Evolutionary conservation across 2,888 invertebrate species (phyloP), one percentile per base, ranked within the genome.

Genomic region (Eledone cirrhosa): DNA sequence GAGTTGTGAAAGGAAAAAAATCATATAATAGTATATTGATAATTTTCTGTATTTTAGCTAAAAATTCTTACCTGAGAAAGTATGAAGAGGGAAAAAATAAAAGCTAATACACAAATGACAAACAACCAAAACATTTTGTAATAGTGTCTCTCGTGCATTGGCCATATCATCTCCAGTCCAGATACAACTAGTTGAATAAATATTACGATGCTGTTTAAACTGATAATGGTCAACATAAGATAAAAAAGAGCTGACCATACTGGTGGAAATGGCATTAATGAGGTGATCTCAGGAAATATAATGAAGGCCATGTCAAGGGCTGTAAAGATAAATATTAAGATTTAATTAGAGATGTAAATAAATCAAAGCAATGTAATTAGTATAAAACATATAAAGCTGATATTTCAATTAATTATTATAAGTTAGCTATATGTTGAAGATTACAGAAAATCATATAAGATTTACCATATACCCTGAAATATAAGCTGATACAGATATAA

Each of bases 271-370:
- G 84, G 81, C n/a, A 86, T 81, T 27, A 81, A 79, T n/a, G 83
- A 78, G n/a, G 85, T 79, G 27, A 86, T 82, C 14, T 85, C 83
- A 7, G 87, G 87, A 74, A 86, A 80, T 24, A 87, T 79, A 29
- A 83, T 82, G 80, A 84, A 88, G 11, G 84, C 86, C 16, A 87
- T 80, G 67, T 88, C 88, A 75, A 85, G 81, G 75, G 85, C 87
- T 86, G 85, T 69, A 85, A 81, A 67, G 59, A 48, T 33, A 59
- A 48, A 19, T 24, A 11, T 5, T 41, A 41, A 41, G 41, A 41
- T 41, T 41, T 41, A 5, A 41, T 41, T 41, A 41, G 33, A 41
- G 13, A 11, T 19, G 41, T n/a, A 72, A 72, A 14, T 7, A 14
- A 22, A 72, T 22, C n/a, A 14, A 31, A 29, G n/a, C 19, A 67